phyloP scores from a whole-genome alignment of 2,797 vertebrate genomes.

The Artibeus jamaicensis region DNA sequence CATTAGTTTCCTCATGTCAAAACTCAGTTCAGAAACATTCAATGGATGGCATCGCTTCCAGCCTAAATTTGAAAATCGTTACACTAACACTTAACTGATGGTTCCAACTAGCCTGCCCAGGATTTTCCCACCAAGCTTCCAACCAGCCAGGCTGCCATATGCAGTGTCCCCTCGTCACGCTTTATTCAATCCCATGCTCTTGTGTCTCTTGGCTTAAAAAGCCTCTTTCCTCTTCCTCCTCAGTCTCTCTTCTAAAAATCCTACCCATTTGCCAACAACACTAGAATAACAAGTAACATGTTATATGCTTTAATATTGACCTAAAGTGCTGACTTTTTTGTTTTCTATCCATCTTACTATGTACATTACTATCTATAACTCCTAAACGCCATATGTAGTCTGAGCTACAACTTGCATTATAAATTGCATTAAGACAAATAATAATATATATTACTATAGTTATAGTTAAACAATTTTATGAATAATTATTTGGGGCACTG shows the following conservation, averaged over 20 bases:
- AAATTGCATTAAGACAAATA: not conserved
- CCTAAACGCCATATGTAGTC: not conserved
- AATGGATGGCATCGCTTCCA: not conserved
- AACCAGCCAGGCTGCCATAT: not conserved
- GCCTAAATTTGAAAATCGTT: not conserved
- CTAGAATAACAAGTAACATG: not conserved
- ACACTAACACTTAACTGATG: not conserved
- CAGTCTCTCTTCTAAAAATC: not conserved
- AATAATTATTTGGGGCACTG: conserved; percentile 23
- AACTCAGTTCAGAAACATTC: conserved; percentile 4
- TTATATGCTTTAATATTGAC: not conserved
- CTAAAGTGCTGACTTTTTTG: conserved; percentile 1
- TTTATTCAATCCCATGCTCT: not conserved
- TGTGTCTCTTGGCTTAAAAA: not conserved
- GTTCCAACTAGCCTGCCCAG: not conserved
- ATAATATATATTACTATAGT: not conserved
- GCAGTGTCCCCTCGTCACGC: not conserved
- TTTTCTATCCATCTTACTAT: not conserved
- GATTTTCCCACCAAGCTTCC: not conserved
- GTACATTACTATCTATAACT: not conserved
- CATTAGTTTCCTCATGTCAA: conserved; percentile 25
- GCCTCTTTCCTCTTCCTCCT: not conserved
- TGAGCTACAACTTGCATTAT: not conserved
- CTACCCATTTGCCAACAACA: not conserved
- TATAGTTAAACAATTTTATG: not conserved